Conservation (phyloP, 2,888 invertebrate genomes). For the Troides aeacus region DNA sequence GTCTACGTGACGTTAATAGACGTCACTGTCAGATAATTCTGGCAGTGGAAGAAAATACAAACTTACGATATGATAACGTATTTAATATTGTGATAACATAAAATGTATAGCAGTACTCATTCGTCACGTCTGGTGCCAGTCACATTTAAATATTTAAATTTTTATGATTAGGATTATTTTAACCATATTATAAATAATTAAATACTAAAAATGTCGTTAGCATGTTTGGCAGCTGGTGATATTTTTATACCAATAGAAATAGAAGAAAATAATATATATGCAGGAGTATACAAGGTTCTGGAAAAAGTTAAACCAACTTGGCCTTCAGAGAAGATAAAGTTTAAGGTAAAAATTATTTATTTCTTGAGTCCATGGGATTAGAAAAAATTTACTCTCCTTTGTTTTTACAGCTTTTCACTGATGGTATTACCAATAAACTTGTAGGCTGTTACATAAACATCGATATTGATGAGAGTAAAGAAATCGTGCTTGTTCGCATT, state of each 20-base stretch:
- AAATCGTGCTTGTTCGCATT: conserved; percentile 90
- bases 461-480: conserved; percentile 60
- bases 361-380: not conserved
- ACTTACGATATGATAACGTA: conserved; percentile 3
- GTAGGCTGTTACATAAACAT: conserved; percentile 84
- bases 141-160: conserved; percentile 8
- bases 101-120: conserved; percentile 32
- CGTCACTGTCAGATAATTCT: not conserved
- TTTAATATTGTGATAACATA: conserved; percentile 23
- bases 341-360: conserved; percentile 81
- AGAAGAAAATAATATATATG: conserved; percentile 83
- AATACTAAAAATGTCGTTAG: conserved; percentile 50
- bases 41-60: conserved; percentile 9
- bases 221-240: conserved; percentile 57
- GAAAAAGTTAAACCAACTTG: conserved; percentile 85
- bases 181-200: conserved; percentile 4
- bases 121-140: conserved; percentile 9
- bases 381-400: not conserved
- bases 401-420: conserved; percentile 88
- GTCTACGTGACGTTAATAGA: not conserved
- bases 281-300: conserved; percentile 84
- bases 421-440: conserved; percentile 96
- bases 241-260: conserved; percentile 81
- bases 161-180: not conserved
- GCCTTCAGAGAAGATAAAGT: conserved; percentile 81